Evolutionary conservation across 1,140 invertebrate genomes (phyloP), one percentile per base, ranked within the genome.

Genomic region (Aphis gossypii): DNA sequence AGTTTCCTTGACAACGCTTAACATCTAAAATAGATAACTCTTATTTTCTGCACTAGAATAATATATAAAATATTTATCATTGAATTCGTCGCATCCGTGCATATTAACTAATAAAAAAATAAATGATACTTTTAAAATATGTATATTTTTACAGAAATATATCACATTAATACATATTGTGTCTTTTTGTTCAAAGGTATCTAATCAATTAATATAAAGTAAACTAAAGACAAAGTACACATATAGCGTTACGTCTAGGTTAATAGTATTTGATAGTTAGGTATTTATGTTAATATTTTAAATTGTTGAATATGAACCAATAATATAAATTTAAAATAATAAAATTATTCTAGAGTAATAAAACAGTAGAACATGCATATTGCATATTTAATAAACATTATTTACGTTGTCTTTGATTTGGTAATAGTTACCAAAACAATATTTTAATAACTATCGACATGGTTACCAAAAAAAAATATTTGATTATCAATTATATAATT

Each of bases 61-160:
- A 68, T n/a, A 68, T n/a, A 68, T 68, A n/a, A 68, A n/a, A n/a
- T n/a, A 68, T 68, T 68, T n/a, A 68, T n/a, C 30, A n/a, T 68
- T 68, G 14, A 14, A n/a, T 68, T 68, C 60, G n/a, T 68, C 30
- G 1, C 30, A n/a, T 68, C 30, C 60, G 30, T 5, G 56, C 23
- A 56, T 56, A n/a, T 11, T 18, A 21, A 14, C 14, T 68, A 11
- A n/a, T 68, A 25, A 68, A 68, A 68, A 68, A 68, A 68, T 30
- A 68, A n/a, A 14, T 11, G 4, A 68, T 14, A 68, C 30, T n/a
- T 68, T n/a, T 68, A 68, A 68, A 5, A 23, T 68, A n/a, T 30
- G n/a, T n/a, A n/a, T 2, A n/a, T 68, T 46, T 68, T 9, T 23
- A 56, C 25, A 56, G 9, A 60, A 60, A 25, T 30, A n/a, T 9